phyloP scores from a whole-genome alignment of 30 jellyfish, hydroid and myxozoan genomes.

The Chrysaora quinquecirrha region DNA sequence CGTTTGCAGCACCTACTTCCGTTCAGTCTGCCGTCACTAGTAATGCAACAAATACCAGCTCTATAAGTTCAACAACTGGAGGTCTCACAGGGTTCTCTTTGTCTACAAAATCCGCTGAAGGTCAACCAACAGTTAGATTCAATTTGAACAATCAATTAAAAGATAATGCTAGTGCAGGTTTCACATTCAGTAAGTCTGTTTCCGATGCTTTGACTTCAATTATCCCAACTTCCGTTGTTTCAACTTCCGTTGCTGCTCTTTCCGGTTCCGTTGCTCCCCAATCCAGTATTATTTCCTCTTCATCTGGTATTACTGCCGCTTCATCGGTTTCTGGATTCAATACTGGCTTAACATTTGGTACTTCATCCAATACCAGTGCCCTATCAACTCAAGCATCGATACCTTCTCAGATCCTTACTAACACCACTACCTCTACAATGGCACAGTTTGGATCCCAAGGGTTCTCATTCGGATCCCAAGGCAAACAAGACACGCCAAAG shows the following conservation, averaged over 20 bases:
- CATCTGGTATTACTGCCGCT: not conserved
- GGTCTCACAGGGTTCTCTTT: not conserved
- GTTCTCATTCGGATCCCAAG: not conserved
- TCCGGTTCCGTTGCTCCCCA: no score
- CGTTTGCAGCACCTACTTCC: not conserved
- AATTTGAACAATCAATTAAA: not conserved
- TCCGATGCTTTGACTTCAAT: not conserved
- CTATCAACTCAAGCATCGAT: not conserved
- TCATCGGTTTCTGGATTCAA: not conserved
- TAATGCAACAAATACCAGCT: not conserved
- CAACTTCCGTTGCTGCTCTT: not conserved
- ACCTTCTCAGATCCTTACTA: slow-evolving; percentile 5
- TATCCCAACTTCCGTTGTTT: not conserved
- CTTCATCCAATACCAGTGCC: slow-evolving; percentile 21
- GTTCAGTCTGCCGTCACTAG: not conserved
- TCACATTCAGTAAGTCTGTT: not conserved
- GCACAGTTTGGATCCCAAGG: slow-evolving; percentile 28
- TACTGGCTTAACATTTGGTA: slow-evolving; percentile 18
- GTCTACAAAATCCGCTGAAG: not conserved
- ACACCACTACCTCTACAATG: not conserved
- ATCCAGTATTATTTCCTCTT: no score
- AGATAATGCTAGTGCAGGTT: not conserved
- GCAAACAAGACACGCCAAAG: not conserved
- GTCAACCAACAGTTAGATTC: not conserved
- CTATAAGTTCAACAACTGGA: not conserved